Evolutionary conservation across 2,113 vertebrate genomes (phyloP).

Genomic region (Salvelinus fontinalis): DNA sequence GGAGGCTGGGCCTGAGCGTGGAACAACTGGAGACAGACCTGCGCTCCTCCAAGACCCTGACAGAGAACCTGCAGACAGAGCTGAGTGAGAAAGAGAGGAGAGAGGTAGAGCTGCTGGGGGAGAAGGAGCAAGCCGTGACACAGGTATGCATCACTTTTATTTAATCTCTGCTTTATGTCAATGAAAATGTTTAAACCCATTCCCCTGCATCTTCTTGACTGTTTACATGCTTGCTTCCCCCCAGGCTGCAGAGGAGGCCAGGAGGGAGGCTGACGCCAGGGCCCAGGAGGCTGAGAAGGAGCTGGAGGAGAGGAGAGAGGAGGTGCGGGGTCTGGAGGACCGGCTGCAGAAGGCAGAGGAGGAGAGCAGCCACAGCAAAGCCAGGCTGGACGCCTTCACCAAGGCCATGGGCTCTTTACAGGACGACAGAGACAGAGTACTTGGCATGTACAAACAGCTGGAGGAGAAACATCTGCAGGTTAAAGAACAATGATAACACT

Average conservation of each 20-base stretch:
- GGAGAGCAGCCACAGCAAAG: conserved; percentile 78
- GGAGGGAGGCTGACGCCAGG: conserved; percentile 75
- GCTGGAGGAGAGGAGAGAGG: conserved; percentile 71
- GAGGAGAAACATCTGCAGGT: conserved; percentile 87
- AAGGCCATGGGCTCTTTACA: conserved; percentile 95
- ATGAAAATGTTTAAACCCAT: neutral
- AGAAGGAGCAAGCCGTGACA: conserved; percentile 85
- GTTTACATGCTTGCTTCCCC: conserved; percentile 10
- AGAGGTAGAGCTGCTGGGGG: conserved; percentile 83
- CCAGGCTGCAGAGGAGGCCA: conserved; percentile 81
- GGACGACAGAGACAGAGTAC: conserved; percentile 86
- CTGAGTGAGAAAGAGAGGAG: conserved; percentile 83
- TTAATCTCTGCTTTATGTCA: neutral
- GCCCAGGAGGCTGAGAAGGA: conserved; percentile 77
- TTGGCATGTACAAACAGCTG: conserved; percentile 86
- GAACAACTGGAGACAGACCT: conserved; percentile 89
- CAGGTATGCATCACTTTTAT: conserved; percentile 61
- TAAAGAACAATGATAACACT: neutral
- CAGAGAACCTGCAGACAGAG: conserved; percentile 79
- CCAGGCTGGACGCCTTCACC: conserved; percentile 84
- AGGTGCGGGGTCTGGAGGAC: conserved; percentile 71
- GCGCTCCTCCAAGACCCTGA: conserved; percentile 81
- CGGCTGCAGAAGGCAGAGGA: conserved; percentile 74
- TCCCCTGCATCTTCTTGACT: neutral
- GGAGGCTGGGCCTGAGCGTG: conserved; percentile 76